These are phyloP conservation scores for Leuctra nigra DNA, from an alignment of 2,888 invertebrate genomes.

Conservation along the genomic window DNA sequence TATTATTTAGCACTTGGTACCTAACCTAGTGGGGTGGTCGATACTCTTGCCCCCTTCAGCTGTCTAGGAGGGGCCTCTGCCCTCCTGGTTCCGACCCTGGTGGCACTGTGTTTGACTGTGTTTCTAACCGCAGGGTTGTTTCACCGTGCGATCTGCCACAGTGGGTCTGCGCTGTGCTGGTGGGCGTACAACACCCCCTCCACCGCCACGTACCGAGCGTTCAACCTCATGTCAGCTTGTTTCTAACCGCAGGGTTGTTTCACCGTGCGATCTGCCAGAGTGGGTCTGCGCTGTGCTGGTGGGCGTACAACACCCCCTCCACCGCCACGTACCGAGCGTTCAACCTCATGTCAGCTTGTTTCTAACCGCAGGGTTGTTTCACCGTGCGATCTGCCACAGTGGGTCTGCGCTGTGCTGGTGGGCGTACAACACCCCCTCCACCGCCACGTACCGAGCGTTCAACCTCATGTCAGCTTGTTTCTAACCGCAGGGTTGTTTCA, in stretches of 20 bases:
- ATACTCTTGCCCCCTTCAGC: too few species aligned
- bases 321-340: constrained; percentile 20
- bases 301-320: constrained; percentile 28
- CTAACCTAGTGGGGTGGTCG: too few species aligned
- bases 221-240: too few species aligned
- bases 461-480: too few species aligned
- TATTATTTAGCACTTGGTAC: too few species aligned
- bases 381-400: constrained; percentile 32
- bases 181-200: constrained; percentile 30
- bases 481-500: constrained; percentile 32
- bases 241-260: constrained; percentile 31
- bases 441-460: constrained; percentile 20
- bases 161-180: constrained; percentile 29
- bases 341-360: too few species aligned
- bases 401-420: constrained; percentile 30
- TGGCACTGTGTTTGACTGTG: too few species aligned
- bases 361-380: constrained; percentile 31
- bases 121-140: constrained; percentile 32
- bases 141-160: constrained; percentile 31
- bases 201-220: constrained; percentile 18
- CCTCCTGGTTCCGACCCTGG: too few species aligned
- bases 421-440: constrained; percentile 26
- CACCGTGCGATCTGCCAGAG: constrained; percentile 32
- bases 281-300: constrained; percentile 29
- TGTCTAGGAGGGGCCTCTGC: too few species aligned